A percentile compares a stretch with the other conserved stretches of the same genome.
These are phyloP conservation scores for Arion vulgaris DNA, from an alignment of 1,140 invertebrate species.

Conservation along the genomic window DNA sequence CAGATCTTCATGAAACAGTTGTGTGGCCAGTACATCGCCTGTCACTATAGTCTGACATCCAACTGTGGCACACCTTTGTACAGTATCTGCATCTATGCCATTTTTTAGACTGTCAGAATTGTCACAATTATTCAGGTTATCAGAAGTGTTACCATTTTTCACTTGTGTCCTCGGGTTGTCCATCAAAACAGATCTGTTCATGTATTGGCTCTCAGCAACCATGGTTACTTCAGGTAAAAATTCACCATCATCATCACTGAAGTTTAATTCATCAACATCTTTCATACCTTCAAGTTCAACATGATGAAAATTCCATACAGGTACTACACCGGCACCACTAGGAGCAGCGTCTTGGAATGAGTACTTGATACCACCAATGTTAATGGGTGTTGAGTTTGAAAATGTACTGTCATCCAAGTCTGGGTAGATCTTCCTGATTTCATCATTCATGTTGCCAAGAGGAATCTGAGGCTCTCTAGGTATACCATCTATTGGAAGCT, in stretches of 20 bases:
- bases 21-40: slow-evolving; percentile 72
- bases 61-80: slow-evolving; percentile 50
- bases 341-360: slow-evolving; percentile 69
- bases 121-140: not conserved
- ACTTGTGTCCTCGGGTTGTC: slow-evolving; percentile 56
- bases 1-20: slow-evolving; percentile 71
- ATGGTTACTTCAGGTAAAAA: slow-evolving; percentile 62
- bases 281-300: slow-evolving; percentile 63
- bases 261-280: slow-evolving; percentile 64
- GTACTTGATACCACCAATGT: slow-evolving; percentile 63
- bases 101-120: slow-evolving; percentile 9
- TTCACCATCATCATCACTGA: slow-evolving; percentile 59
- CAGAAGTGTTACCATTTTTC: slow-evolving; percentile 34
- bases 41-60: slow-evolving; percentile 72
- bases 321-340: slow-evolving; percentile 69
- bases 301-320: slow-evolving; percentile 71
- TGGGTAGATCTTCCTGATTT: slow-evolving; percentile 64
- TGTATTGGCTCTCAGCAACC: slow-evolving; percentile 71
- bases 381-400: slow-evolving; percentile 58
- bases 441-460: slow-evolving; percentile 66
- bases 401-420: slow-evolving; percentile 62
- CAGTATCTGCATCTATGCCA: slow-evolving; percentile 26
- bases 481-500: slow-evolving; percentile 56
- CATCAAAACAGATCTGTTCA: slow-evolving; percentile 69
- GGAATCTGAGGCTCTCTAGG: slow-evolving; percentile 56